These are phyloP conservation scores for Torymus auratus DNA, from an alignment of 2,888 invertebrate genomes.

Conservation along the genomic window DNA sequence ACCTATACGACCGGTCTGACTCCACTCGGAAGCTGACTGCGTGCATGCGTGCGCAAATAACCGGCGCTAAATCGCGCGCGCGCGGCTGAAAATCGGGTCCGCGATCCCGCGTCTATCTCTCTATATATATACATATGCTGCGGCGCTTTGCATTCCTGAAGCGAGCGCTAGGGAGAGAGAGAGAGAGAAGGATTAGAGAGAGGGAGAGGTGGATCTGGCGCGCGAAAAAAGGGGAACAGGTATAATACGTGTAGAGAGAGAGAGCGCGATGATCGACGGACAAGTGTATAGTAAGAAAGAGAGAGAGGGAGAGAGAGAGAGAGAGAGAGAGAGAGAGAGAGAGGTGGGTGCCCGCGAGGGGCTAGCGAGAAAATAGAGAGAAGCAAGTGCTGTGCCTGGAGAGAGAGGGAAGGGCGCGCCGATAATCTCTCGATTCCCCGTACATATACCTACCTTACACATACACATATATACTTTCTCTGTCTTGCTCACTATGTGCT, in stretches of 20 bases:
- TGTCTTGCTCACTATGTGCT: not conserved
- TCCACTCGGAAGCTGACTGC: not conserved
- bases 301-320: constrained; percentile 37
- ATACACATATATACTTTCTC: not conserved
- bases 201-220: not conserved
- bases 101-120: constrained; percentile 10
- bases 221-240: constrained; percentile 3
- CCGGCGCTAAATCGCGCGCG: constrained; percentile 13
- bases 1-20: no score
- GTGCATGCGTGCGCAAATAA: constrained; percentile 2
- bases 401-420: constrained; percentile 57
- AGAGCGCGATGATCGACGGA: constrained; percentile 27
- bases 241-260: not conserved
- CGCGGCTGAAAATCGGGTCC: constrained; percentile 31
- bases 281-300: constrained; percentile 23
- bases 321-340: constrained; percentile 49
- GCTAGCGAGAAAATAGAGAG: not conserved
- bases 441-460: not conserved
- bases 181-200: constrained; percentile 27
- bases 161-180: not conserved
- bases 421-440: constrained; percentile 70
- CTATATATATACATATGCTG: not conserved
- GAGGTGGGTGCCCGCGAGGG: constrained; percentile 23
- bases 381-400: not conserved
- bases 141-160: not conserved